phyloP scores from a whole-genome alignment of 2,888 invertebrate genomes.

The Drosophila cyrtoloma region DNA sequence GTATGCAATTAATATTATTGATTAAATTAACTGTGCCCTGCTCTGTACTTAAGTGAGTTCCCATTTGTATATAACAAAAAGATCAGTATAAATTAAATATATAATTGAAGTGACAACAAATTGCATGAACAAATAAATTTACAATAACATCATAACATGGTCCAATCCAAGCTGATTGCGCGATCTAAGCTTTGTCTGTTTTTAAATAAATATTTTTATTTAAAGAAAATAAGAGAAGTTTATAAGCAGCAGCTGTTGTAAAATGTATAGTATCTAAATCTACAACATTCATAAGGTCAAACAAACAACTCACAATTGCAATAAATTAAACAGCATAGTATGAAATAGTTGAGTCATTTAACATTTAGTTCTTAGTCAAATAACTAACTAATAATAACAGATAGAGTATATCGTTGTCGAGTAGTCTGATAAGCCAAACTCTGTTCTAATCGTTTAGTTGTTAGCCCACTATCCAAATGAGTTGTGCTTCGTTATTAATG shows the following conservation, averaged over 20 bases:
- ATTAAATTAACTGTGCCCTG: background rate
- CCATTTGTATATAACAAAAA: background rate
- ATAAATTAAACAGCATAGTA: background rate
- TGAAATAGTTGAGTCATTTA: background rate
- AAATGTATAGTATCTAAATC: background rate
- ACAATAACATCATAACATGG: background rate
- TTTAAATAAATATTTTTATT: background rate
- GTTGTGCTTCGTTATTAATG: conserved; percentile 10
- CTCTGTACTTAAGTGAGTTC: background rate
- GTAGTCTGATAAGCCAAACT: background rate
- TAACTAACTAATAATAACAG: too few species aligned
- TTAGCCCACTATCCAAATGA: background rate
- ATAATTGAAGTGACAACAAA: background rate
- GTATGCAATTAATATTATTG: background rate
- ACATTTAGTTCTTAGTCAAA: background rate
- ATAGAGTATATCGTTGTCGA: background rate
- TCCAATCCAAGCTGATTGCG: background rate
- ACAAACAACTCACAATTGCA: background rate
- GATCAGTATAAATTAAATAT: background rate
- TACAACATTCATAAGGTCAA: background rate
- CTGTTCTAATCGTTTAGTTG: background rate
- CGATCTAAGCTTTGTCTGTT: background rate
- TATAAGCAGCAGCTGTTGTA: background rate
- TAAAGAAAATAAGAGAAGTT: background rate
- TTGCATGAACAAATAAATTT: background rate